A percentile compares a stretch with the other conserved stretches of the same genome.
phyloP scores from a whole-genome alignment of 2,797 vertebrate genomes.

The Malurus leucopterus region DNA sequence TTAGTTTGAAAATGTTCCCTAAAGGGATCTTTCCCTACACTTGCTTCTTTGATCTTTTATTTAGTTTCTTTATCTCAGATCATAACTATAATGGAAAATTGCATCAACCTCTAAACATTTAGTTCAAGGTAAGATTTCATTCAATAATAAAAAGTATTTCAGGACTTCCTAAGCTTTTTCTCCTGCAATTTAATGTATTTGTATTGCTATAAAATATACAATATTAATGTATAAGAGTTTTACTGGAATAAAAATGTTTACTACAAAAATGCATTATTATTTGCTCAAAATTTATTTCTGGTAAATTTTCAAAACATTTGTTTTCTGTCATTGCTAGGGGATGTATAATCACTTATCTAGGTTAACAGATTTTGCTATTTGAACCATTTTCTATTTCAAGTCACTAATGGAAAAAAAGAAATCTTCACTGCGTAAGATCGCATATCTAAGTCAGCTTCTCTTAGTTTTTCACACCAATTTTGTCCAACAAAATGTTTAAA shows the following conservation, averaged over 20 bases:
- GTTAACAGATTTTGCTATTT: background rate
- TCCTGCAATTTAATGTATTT: background rate
- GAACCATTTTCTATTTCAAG: background rate
- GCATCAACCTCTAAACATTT: background rate
- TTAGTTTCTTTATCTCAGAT: slow-evolving; percentile 6
- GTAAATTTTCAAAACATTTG: background rate
- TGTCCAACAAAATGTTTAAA: background rate
- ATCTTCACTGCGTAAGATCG: background rate
- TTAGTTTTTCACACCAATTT: background rate
- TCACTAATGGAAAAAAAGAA: background rate
- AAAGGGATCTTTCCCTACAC: background rate
- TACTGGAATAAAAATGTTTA: background rate
- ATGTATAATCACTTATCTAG: background rate
- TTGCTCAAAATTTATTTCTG: background rate
- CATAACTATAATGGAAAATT: background rate
- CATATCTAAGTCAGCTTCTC: background rate
- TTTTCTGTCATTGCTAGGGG: background rate
- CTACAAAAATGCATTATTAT: background rate
- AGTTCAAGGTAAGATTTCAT: background rate
- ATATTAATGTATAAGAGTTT: background rate
- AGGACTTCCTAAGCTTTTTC: background rate
- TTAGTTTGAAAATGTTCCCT: background rate
- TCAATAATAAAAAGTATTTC: background rate
- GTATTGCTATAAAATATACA: background rate
- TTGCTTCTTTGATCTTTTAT: slow-evolving; percentile 20